Conservation (phyloP, 2,888 invertebrate genomes). For the Ryuthela nishihirai region DNA sequence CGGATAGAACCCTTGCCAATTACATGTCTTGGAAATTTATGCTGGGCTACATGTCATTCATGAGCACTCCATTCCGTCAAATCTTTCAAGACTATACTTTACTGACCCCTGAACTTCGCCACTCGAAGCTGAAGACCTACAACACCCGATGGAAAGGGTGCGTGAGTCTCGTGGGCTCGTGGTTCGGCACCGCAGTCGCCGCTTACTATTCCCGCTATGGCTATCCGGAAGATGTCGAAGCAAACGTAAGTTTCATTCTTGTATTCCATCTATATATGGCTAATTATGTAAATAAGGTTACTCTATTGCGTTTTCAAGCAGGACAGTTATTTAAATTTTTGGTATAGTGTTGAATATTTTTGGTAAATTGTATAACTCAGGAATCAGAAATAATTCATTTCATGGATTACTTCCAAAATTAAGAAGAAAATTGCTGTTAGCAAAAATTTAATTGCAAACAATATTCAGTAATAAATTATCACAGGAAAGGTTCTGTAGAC, state of each 20-base stretch:
- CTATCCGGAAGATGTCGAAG: constrained; percentile 23
- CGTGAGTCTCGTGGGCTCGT: constrained; percentile 27
- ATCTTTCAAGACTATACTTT: constrained; percentile 34
- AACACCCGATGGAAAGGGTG: constrained; percentile 32
- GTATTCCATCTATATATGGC: too few relatives aligned
- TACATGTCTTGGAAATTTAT: constrained; percentile 36
- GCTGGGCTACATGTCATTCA: constrained; percentile 33
- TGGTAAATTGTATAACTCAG: too few relatives aligned
- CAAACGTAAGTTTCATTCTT: constrained; percentile 9
- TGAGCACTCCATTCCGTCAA: constrained; percentile 35
- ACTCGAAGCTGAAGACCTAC: constrained; percentile 29
- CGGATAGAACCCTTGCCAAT: constrained; percentile 28
- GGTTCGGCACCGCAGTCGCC: constrained; percentile 29
- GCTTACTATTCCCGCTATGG: constrained; percentile 24
- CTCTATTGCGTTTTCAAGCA: too few relatives aligned
- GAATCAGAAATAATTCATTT: too few relatives aligned
- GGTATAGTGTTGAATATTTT: too few relatives aligned
- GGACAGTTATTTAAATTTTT: too few relatives aligned
- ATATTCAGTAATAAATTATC: too few relatives aligned
- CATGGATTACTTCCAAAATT: too few relatives aligned
- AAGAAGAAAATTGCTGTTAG: too few relatives aligned
- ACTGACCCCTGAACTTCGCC: constrained; percentile 16
- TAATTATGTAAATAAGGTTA: too few relatives aligned
- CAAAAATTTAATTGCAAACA: too few relatives aligned
- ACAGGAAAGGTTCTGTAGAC: too few relatives aligned